Evolutionary conservation across 2,888 invertebrate species (phyloP).

Genomic region (Drosophila colorata): DNA sequence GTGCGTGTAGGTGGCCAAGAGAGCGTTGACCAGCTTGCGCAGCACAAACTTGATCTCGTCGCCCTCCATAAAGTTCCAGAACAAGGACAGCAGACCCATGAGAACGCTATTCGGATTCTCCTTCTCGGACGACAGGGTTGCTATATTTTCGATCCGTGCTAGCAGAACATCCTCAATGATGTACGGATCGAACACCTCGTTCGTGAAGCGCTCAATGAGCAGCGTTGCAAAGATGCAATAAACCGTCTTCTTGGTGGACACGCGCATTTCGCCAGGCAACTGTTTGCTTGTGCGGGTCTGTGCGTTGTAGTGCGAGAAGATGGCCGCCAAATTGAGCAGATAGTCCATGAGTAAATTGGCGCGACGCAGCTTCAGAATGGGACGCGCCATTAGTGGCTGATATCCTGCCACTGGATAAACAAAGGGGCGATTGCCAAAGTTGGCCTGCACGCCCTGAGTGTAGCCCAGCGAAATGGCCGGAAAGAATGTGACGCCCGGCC

Average conservation of each 20-base stretch:
- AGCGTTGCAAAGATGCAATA: slow-evolving; percentile 87
- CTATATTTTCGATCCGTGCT: slow-evolving; percentile 83
- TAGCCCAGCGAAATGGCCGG: slow-evolving; percentile 92
- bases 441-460: slow-evolving; percentile 91
- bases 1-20: slow-evolving; percentile 79
- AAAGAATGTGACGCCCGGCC: slow-evolving; percentile 91
- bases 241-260: slow-evolving; percentile 86
- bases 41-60: slow-evolving; percentile 83
- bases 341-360: slow-evolving; percentile 81
- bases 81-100: slow-evolving; percentile 79
- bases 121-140: slow-evolving; percentile 64
- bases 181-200: slow-evolving; percentile 88
- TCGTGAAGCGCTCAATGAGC: slow-evolving; percentile 88
- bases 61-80: slow-evolving; percentile 84
- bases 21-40: slow-evolving; percentile 81
- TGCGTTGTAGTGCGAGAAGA: slow-evolving; percentile 80
- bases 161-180: slow-evolving; percentile 90
- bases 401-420: slow-evolving; percentile 90
- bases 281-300: slow-evolving; percentile 28
- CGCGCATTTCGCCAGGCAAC: slow-evolving; percentile 32
- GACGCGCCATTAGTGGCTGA: slow-evolving; percentile 88
- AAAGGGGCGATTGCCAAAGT: slow-evolving; percentile 90
- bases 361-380: slow-evolving; percentile 75
- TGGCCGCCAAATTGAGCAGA: slow-evolving; percentile 80
- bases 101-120: slow-evolving; percentile 80